Evolutionary conservation across 2,113 vertebrate genomes (phyloP), one percentile per base, ranked within the genome.

Genomic region (Corythoichthys haematopterus): DNA sequence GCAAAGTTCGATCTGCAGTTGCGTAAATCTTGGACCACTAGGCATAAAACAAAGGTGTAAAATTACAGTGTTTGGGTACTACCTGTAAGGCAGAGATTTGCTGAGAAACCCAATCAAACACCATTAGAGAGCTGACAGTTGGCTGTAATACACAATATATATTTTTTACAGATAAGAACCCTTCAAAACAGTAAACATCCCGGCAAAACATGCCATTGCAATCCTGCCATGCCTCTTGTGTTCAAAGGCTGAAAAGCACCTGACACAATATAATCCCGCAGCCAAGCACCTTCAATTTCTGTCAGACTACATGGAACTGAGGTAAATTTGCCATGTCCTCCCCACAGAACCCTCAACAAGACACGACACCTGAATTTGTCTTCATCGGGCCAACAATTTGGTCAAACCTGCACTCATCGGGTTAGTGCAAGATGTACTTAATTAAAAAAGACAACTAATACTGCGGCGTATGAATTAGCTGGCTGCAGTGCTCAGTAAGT

Each of bases 301-400:
- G n/a, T 78, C 36, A 71, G 67, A 68, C 9, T 6, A 38, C 53
- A 35, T 50, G 62, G 3, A 37, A 38, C 14, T 13, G 3, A 57
- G 55, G 36, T 13, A 57, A 57, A 47, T 40, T 48, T 28, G 5
- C 56, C 7, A 36, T 38, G 16, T 64, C 51, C 57, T 35, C 12
- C 35, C 35, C 56, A n/a, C 35, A 28, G 20, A 28, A 28, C 35
- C 13, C 12, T 0, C 5, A 3, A 33, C 4, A 69, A 59, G 66
- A 62, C n/a, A 78, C 60, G 82, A 68, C 33, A 52, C 76, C 76
- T 66, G 66, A 74, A 87, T 89, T 86, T 75, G 75, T 87, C 82
- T 87, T 76, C 72, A 86, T 85, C 71, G 75, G 76, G 59, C 75
- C 69, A 77, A 58, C 56, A 58, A 57, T 35, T 35, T 36, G 4